Conservation (phyloP, 2,888 invertebrate species). For the Hirtodrosophila cameraria region DNA sequence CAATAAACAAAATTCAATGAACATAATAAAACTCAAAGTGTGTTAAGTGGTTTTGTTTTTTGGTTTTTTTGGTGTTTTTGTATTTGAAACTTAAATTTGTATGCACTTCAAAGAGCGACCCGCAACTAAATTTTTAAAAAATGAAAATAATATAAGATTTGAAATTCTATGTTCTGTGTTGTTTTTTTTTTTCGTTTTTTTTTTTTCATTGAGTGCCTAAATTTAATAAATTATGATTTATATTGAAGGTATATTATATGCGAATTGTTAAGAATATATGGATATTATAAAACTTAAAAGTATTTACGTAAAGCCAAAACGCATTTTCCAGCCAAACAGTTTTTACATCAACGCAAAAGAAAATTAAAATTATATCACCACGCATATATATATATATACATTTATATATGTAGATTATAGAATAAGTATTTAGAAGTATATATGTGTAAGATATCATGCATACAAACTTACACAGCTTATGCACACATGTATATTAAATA, state of each 20-base stretch:
- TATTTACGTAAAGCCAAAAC: slow-evolving; percentile 22
- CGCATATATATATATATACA: slow-evolving; percentile 53
- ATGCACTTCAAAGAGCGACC: slow-evolving; percentile 58
- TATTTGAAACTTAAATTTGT: slow-evolving; percentile 61
- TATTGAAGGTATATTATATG: slow-evolving; percentile 72
- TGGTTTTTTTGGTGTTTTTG: slow-evolving; percentile 50
- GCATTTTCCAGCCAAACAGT: slow-evolving; percentile 22
- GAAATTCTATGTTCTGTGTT: slow-evolving; percentile 20
- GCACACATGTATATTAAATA: slow-evolving; percentile 22
- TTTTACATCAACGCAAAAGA: slow-evolving; percentile 39
- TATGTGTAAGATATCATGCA: slow-evolving; percentile 28
- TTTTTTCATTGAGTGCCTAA: slow-evolving; percentile 34
- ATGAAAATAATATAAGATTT: slow-evolving; percentile 49
- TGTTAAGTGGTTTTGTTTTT: slow-evolving; percentile 51
- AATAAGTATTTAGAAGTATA: slow-evolving; percentile 28
- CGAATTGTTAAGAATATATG: slow-evolving; percentile 47
- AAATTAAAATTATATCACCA: slow-evolving; percentile 81
- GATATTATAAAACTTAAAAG: slow-evolving; percentile 49
- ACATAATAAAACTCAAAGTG: slow-evolving; percentile 76
- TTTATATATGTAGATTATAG: slow-evolving; percentile 25
- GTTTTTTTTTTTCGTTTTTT: slow-evolving; percentile 1
- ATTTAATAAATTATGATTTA: slow-evolving; percentile 64
- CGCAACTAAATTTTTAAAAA: slow-evolving; percentile 47
- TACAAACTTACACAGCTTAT: slow-evolving; percentile 25
- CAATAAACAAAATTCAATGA: slow-evolving; percentile 1